These are phyloP conservation scores for Petrophora chlorosata DNA, from an alignment of 2,888 invertebrate genomes.

Conservation along the genomic window DNA sequence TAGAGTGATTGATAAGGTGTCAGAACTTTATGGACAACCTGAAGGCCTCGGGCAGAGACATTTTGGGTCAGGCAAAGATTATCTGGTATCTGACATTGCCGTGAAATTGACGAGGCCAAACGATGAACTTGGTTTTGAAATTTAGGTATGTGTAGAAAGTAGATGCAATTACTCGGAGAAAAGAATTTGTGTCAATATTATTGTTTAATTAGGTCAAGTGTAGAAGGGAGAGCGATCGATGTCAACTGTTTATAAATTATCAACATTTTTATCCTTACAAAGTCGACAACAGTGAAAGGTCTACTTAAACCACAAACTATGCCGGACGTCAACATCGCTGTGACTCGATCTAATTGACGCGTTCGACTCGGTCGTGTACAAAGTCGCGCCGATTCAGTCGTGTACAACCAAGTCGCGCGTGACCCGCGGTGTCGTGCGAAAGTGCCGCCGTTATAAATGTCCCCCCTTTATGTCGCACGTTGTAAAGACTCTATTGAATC, in stretches of 20 bases:
- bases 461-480: slow-evolving; percentile 34
- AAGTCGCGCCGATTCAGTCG: slow-evolving; percentile 25
- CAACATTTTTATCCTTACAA: slow-evolving; percentile 7
- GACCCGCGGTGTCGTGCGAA: slow-evolving; percentile 40
- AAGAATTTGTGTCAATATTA: background rate
- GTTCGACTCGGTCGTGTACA: slow-evolving; percentile 31
- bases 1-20: slow-evolving; percentile 48
- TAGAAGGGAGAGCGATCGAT: background rate
- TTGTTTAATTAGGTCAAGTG: background rate
- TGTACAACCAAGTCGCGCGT: slow-evolving; percentile 35
- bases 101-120: slow-evolving; percentile 38
- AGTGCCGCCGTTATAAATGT: slow-evolving; percentile 40
- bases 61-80: slow-evolving; percentile 44
- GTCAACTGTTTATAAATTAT: slow-evolving; percentile 3
- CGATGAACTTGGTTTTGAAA: slow-evolving; percentile 31
- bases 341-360: slow-evolving; percentile 45
- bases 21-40: slow-evolving; percentile 45
- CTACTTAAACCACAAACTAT: slow-evolving; percentile 2
- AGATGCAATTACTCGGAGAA: too few species aligned
- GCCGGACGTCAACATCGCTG: slow-evolving; percentile 18
- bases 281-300: slow-evolving; percentile 15
- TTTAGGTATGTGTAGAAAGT: slow-evolving; percentile 28
- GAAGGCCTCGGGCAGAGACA: slow-evolving; percentile 40
- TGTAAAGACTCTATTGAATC: slow-evolving; percentile 41
- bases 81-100: slow-evolving; percentile 48